Base-by-base conservation (phyloP, 1,140 invertebrate genomes). In the Fragariocoptes setiger region DNA sequence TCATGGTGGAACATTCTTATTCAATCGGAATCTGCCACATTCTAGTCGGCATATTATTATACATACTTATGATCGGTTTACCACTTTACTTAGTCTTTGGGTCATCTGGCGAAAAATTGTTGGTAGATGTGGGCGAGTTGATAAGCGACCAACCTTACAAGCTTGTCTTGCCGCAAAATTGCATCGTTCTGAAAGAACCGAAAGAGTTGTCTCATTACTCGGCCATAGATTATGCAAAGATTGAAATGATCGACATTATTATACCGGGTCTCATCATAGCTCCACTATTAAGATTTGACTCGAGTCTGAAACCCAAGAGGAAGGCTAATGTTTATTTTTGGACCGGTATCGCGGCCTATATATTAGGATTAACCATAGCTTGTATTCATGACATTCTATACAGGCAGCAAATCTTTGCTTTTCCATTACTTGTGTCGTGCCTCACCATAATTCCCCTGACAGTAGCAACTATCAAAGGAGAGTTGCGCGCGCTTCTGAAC, bases 141-240 rank as follows among this genome's bases (percentile, higher is more conserved):
- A 97, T n/a, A n/a, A n/a, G 99, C 58, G 88, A 99, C 59, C 90
- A 88, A 1, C 92, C 92, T 31, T 97, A 99, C 49, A 94, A 99
- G 68, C 63, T 99, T 59, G 76, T 95, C 20, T 99, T 99, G 59
- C 92, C 92, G 4, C 86, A 95, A 68, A 90, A 99, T 59, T 62
- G 90, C 90, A 2, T 56, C 94, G 12, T 67, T 64, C 44, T 85
- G 82, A 4, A 75, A 67, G n/a, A n/a, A n/a, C n/a, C n/a, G n/a
- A n/a, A n/a, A n/a, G n/a, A n/a, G n/a, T n/a, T n/a, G n/a, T n/a
- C n/a, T n/a, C n/a, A n/a, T n/a, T n/a, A n/a, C n/a, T n/a, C n/a
- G n/a, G n/a, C n/a, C n/a, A n/a, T n/a, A 45, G 94, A 95, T 60
- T 94, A 94, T 63, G 86, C 90, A 2, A 97, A 99, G 86, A 59